phyloP scores from a whole-genome alignment of 2,113 vertebrate species.

The Lonchura striata region DNA sequence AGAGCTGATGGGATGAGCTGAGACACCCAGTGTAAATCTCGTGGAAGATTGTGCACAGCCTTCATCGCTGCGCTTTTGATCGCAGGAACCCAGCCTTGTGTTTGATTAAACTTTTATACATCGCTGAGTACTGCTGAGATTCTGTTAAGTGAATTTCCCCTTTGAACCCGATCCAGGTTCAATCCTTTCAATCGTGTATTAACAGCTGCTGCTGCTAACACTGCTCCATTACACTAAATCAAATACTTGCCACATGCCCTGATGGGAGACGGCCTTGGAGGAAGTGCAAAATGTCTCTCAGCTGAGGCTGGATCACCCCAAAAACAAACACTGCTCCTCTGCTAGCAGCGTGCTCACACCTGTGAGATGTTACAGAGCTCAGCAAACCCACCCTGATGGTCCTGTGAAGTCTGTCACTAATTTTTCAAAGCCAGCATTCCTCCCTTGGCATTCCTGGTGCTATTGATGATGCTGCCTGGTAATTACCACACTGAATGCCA shows the following conservation, averaged over 20 bases:
- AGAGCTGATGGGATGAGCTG: not conserved
- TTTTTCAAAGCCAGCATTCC: not conserved
- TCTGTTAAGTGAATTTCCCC: not conserved
- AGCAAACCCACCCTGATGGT: not conserved
- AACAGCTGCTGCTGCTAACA: not conserved
- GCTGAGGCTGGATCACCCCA: not conserved
- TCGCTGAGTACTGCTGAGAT: not conserved
- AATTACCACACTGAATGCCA: not conserved
- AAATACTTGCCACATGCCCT: not conserved
- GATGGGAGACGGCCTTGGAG: accelerated
- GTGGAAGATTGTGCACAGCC: not conserved
- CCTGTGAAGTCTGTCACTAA: not conserved
- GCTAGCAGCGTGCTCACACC: not conserved
- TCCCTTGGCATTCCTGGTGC: not conserved
- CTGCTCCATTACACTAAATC: not conserved
- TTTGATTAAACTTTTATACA: not conserved
- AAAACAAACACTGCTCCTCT: not conserved
- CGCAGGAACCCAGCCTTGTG: not conserved
- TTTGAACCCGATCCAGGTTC: not conserved
- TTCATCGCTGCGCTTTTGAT: not conserved
- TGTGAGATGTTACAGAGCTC: accelerated
- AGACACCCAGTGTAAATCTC: accelerated
- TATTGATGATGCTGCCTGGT: not conserved
- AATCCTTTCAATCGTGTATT: not conserved
- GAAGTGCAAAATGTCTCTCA: not conserved